A percentile compares a stretch with the other conserved stretches of the same genome.
These are phyloP conservation scores for Nebria ingens DNA, from an alignment of 1,140 invertebrate genomes.

Conservation along the genomic window DNA sequence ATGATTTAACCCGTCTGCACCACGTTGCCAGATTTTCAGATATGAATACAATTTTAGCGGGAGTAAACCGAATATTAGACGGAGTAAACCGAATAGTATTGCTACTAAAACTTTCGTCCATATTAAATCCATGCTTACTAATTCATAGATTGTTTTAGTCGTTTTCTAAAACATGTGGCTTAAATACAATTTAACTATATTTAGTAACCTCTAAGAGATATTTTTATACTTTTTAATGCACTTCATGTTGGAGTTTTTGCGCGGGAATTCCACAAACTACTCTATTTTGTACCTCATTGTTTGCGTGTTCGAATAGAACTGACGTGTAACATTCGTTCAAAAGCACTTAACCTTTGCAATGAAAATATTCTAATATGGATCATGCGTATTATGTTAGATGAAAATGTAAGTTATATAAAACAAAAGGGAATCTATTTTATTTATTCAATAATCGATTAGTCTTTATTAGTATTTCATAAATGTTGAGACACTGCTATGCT, in stretches of 20 bases:
- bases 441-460: no score
- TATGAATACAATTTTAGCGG: conserved; percentile 29
- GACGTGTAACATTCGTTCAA: neutral
- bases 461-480: no score
- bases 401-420: no score
- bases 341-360: neutral
- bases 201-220: neutral
- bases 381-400: no score
- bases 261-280: neutral
- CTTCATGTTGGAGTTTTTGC: neutral
- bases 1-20: conserved; percentile 21
- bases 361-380: neutral
- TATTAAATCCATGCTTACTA: conserved; percentile 24
- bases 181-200: neutral
- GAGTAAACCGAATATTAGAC: conserved; percentile 30
- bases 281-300: neutral
- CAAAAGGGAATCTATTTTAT: no score
- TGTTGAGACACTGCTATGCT: no score
- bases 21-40: conserved; percentile 24
- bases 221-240: no score
- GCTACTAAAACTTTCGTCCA: conserved; percentile 30
- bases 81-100: conserved; percentile 26
- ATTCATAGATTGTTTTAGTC: neutral
- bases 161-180: neutral
- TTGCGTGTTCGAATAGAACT: neutral